Percentiles rank a stretch among this genome's conserved stretches.
Evolutionary conservation across 2,113 vertebrate genomes (phyloP).

Genomic region (Cavia porcellus): DNA sequence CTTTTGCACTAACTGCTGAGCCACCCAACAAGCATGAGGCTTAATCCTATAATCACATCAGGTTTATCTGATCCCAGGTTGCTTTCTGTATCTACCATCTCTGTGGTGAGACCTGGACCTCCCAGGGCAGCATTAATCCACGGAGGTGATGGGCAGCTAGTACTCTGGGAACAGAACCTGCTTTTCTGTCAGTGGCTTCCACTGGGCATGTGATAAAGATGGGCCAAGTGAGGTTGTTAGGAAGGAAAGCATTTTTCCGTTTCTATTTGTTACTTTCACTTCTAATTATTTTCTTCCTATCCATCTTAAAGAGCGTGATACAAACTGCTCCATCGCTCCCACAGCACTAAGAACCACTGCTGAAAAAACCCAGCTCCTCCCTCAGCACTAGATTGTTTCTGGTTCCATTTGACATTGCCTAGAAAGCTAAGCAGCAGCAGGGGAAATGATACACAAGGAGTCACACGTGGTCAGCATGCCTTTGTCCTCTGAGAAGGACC

Average conservation of each 20-base stretch:
- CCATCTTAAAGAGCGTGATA: not conserved
- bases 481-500: not conserved
- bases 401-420: conserved; percentile 19
- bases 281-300: not conserved
- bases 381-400: not conserved
- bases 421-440: not conserved
- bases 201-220: not conserved
- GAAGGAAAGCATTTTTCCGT: conserved; percentile 10
- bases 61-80: not conserved
- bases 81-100: not conserved
- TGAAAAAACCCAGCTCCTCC: not conserved
- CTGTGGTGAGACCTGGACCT: not conserved
- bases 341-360: not conserved
- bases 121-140: not conserved
- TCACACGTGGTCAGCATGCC: not conserved
- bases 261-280: not conserved
- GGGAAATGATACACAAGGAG: not conserved
- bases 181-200: not conserved
- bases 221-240: not conserved
- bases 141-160: not conserved
- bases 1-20: not conserved
- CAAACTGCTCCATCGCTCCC: not conserved
- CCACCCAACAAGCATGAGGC: not conserved
- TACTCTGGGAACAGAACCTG: not conserved
- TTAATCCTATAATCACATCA: conserved; percentile 44